phyloP scores from a whole-genome alignment of 2,888 invertebrate species.

The Augochlorella aurata region DNA sequence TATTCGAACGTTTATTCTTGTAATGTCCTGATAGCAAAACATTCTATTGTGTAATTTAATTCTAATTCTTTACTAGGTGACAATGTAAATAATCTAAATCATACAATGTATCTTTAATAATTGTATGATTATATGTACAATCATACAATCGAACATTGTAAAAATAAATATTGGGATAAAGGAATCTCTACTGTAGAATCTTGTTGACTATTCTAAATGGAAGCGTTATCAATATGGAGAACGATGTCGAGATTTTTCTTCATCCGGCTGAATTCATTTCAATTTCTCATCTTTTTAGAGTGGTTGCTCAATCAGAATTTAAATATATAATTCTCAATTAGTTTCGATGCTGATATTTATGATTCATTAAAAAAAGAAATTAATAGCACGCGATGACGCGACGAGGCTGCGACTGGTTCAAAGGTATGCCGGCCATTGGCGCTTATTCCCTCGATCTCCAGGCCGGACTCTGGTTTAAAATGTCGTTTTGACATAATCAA shows the following conservation, averaged over 20 bases:
- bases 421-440: conserved; percentile 5
- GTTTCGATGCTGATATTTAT: not conserved
- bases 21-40: no score
- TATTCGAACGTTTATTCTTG: no score
- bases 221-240: not conserved
- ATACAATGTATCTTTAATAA: no score
- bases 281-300: not conserved
- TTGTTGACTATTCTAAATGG: not conserved
- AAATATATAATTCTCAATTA: not conserved
- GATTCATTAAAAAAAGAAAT: not conserved
- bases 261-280: not conserved
- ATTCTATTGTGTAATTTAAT: no score
- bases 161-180: no score
- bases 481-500: conserved; percentile 39
- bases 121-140: no score
- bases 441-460: not conserved
- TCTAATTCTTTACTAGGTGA: no score
- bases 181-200: no score
- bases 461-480: conserved; percentile 25
- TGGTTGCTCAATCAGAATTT: not conserved
- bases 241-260: not conserved
- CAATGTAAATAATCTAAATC: no score
- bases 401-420: not conserved
- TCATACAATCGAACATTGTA: no score
- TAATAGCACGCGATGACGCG: not conserved